phyloP scores from a whole-genome alignment of 2,797 vertebrate genomes.

The Gymnoscopelus braueri region DNA sequence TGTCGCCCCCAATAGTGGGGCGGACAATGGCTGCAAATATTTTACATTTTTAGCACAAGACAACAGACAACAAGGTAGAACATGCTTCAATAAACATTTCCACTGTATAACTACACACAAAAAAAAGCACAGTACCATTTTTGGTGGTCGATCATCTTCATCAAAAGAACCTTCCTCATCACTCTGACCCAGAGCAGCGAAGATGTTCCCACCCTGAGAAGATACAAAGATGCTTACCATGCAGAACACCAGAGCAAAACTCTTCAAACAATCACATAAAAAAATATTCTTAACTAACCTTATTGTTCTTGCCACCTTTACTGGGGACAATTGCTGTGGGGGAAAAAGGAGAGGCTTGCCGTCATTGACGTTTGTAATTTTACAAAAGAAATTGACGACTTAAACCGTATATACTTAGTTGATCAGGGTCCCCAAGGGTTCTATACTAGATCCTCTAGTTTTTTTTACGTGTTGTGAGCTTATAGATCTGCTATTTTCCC shows the following conservation, averaged over 20 bases:
- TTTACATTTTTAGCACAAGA: too few species aligned
- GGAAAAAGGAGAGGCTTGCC: not conserved
- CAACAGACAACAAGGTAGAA: too few species aligned
- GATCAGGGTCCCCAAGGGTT: too few species aligned
- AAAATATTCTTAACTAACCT: slow-evolving; percentile 70
- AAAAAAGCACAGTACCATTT: slow-evolving; percentile 56
- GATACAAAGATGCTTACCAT: slow-evolving; percentile 32
- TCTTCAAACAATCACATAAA: not conserved
- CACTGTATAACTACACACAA: not conserved
- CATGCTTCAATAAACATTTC: not conserved
- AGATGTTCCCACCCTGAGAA: slow-evolving; percentile 86
- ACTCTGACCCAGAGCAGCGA: slow-evolving; percentile 87
- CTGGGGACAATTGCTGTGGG: slow-evolving; percentile 64
- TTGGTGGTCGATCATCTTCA: slow-evolving; percentile 61
- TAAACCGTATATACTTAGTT: too few species aligned
- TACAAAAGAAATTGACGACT: too few species aligned
- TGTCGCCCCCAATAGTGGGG: not conserved
- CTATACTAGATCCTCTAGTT: too few species aligned
- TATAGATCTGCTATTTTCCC: too few species aligned
- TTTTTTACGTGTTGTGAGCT: too few species aligned
- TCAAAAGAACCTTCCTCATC: slow-evolving; percentile 74
- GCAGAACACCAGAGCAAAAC: not conserved
- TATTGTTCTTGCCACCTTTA: slow-evolving; percentile 78
- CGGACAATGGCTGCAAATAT: too few species aligned
- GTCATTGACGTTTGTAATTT: too few species aligned